Base-by-base conservation (phyloP, 2,888 invertebrate genomes). In the Trissolcus japonicus region DNA sequence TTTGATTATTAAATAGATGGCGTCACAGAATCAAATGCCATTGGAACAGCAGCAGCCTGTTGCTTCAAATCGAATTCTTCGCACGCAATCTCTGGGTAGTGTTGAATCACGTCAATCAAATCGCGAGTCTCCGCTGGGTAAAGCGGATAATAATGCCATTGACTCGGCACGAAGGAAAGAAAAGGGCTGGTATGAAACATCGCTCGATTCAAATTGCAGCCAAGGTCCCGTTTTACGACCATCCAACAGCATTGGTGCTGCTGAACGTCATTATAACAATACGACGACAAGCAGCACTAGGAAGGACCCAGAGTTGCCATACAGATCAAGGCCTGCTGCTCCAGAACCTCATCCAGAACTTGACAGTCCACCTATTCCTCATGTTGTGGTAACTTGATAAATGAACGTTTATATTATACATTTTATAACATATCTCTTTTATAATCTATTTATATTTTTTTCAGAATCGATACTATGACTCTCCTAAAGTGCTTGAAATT, bases 141-240 rank as follows among this genome's bases (percentile, higher is more conserved):
- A 84, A 41, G 86, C 86, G 14, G 35, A 35, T 11, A 35, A 2
- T 35, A 35, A 35, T 25, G 76, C 66, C 11, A 80, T 83, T 13
- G 81, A 81, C 19, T 62, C 67, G 1, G 79, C 72, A 29, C 81
- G 86, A 6, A 72, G 88, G 87, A 76, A 88, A 82, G 93, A 93
- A 83, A 93, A 93, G 80, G 92, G 93, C 80, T 94, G 93, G 93
- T 93, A 93, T 84, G 93, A 94, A 85, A 93, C 93, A 0, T 92
- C 93, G 3, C 85, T 93, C 80, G 93, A 93, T 86, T 91, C 85
- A 6, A 81, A 78, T 59, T 72, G 80, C 3, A 79, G 78, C 68
- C 76, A 81, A 0, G 80, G 74, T 6, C 59, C 75, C 11, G 4
- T 61, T 40, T 74, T 78, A 3, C 67, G 63, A 40, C 78, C 79